phyloP scores from a whole-genome alignment of 1,140 invertebrate genomes.

The Augochlora pura region DNA sequence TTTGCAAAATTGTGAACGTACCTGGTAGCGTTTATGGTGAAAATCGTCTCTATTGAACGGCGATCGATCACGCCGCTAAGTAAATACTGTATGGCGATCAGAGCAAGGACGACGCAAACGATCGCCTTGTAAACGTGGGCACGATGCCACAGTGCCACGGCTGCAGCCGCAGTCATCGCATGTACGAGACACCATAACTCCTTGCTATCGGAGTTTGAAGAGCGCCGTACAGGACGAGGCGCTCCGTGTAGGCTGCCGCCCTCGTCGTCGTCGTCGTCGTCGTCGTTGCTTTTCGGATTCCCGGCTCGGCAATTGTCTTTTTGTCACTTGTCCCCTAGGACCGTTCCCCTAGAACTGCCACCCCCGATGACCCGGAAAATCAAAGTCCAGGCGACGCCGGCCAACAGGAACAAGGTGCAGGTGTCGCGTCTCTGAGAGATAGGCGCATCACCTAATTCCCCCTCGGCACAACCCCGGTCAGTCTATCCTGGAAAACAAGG shows the following conservation, averaged over 20 bases:
- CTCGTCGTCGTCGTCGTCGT: constrained; percentile 9
- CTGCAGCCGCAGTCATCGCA: constrained; percentile 77
- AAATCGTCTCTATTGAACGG: constrained; percentile 78
- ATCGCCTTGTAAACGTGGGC: constrained; percentile 78
- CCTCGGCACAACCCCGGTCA: not conserved
- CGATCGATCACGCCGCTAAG: constrained; percentile 78
- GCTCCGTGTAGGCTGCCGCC: constrained; percentile 26
- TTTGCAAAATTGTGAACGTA: constrained; percentile 25
- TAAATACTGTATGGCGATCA: constrained; percentile 79
- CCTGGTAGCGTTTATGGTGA: constrained; percentile 77
- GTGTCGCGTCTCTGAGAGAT: constrained; percentile 7
- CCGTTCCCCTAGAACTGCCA: not conserved
- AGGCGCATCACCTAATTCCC: constrained; percentile 54
- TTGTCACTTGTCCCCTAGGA: not conserved
- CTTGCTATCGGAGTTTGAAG: constrained; percentile 70
- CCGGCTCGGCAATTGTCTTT: not conserved
- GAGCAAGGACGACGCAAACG: constrained; percentile 73
- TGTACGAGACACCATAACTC: constrained; percentile 77
- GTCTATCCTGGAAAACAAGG: constrained; percentile 9
- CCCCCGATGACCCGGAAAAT: no score
- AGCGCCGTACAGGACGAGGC: constrained; percentile 60
- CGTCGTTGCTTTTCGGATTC: not conserved
- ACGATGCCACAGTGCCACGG: constrained; percentile 77
- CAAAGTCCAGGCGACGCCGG: no score
- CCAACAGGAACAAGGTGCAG: not conserved